A percentile compares a stretch with the other conserved stretches of the same genome.
phyloP scores from a whole-genome alignment of 2,797 vertebrate species.

The Coendou prehensilis region DNA sequence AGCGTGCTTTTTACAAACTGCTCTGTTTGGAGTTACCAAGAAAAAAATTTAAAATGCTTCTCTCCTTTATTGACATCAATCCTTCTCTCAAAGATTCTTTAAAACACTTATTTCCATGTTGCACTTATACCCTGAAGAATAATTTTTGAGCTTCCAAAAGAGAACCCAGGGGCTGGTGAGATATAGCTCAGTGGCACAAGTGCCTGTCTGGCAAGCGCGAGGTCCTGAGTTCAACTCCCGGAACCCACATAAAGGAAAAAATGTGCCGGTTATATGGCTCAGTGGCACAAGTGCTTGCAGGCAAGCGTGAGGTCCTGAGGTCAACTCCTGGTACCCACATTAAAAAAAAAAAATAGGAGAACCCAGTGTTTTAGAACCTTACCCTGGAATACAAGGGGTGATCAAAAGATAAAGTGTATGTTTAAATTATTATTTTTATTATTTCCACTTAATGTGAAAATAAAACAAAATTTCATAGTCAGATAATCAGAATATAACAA shows the following conservation, averaged over 20 bases:
- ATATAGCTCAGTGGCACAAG: too few species aligned
- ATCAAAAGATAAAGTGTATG: background rate
- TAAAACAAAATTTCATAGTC: background rate
- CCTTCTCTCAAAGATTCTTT: slow-evolving; percentile 6
- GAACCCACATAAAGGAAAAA: too few species aligned
- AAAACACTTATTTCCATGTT: slow-evolving; percentile 66
- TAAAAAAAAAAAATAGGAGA: background rate
- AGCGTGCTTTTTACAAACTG: background rate
- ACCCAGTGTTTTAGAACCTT: background rate
- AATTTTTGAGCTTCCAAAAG: slow-evolving; percentile 53
- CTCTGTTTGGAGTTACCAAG: background rate
- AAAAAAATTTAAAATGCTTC: slow-evolving; percentile 25
- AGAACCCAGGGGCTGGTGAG: background rate
- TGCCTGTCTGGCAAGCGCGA: too few species aligned
- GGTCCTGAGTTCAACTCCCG: too few species aligned
- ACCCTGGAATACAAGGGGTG: background rate
- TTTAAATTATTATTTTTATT: background rate
- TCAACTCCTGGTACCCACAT: too few species aligned
- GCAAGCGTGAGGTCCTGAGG: too few species aligned
- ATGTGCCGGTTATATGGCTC: too few species aligned
- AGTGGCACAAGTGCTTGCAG: too few species aligned
- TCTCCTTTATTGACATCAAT: background rate
- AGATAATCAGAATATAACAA: background rate
- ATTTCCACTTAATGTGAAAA: background rate
- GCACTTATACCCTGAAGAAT: background rate